A percentile compares a stretch with the other conserved stretches of the same genome.
Evolutionary conservation across 1,140 invertebrate species (phyloP).

Genomic region (Notospermus geniculatus): DNA sequence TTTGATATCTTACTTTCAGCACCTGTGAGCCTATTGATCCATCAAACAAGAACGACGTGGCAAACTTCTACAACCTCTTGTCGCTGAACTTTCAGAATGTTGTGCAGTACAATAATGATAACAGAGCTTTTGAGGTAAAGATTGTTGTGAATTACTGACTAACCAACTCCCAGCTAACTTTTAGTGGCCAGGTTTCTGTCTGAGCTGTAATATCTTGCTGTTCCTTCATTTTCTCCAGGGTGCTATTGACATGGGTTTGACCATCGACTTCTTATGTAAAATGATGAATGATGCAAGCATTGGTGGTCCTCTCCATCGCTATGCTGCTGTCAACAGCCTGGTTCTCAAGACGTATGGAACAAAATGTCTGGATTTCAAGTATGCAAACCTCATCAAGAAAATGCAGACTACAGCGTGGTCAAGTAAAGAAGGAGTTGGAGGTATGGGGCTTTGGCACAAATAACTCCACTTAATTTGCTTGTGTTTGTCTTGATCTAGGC

Average conservation of each 20-base stretch:
- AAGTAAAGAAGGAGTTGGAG: constrained; percentile 43
- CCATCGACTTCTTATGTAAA: constrained; percentile 75
- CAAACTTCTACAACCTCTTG: constrained; percentile 77
- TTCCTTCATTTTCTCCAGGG: constrained; percentile 40
- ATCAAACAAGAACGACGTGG: constrained; percentile 61
- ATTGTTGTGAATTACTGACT: too few relatives aligned
- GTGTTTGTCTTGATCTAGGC: too few relatives aligned
- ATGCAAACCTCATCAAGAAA: constrained; percentile 73
- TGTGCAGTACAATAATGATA: constrained; percentile 94
- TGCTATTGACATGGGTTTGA: constrained; percentile 66
- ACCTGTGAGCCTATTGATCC: constrained; percentile 75
- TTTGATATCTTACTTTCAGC: constrained; percentile 53
- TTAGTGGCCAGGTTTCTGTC: too few relatives aligned
- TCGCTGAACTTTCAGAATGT: constrained; percentile 75
- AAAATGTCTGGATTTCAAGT: constrained; percentile 80
- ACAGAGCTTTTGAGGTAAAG: constrained; percentile 67
- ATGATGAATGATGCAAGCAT: constrained; percentile 68
- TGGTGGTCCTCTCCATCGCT: constrained; percentile 65
- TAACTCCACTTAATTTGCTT: too few relatives aligned
- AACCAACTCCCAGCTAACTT: too few relatives aligned
- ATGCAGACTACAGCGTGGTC: constrained; percentile 71
- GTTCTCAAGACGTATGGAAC: constrained; percentile 68
- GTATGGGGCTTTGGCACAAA: constrained; percentile 23
- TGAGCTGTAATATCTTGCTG: too few relatives aligned
- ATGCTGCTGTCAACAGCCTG: constrained; percentile 72